Base-by-base conservation (phyloP, 2,888 invertebrate species). In the Drosophila trichaetosa region DNA sequence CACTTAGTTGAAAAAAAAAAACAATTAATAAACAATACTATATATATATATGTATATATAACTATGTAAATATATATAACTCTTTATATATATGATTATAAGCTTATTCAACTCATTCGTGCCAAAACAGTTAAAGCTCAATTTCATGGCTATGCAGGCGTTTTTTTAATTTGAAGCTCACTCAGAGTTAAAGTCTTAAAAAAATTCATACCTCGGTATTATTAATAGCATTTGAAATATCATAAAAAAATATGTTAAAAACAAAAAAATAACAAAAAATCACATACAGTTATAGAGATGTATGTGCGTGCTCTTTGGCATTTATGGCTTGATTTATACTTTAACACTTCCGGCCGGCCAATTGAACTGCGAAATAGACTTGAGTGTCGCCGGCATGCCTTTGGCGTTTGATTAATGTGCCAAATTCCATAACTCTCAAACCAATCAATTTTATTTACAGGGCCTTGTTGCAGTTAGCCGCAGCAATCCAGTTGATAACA, bases 391-490 rank as follows among this genome's bases (percentile, higher is more conserved):
- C 24, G 53, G 36, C 16, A 24, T 24, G 33, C 33, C 31, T 21
- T 27, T 33, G 21, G n/a, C 38, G 8, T 33, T 56, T 46, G 21
- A 46, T 63, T 75, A 33, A 54, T 70, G 53, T 69, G 65, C 51
- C 64, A 53, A 62, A 70, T 61, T 58, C 36, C 68, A 58, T 49
- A 49, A 21, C 29, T 34, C 18, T 24, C 49, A 46, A 4, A 16
- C 2, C 2, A 46, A 52, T 13, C 6, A 18, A 40, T n/a, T 21
- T 38, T 33, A 34, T 48, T 69, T 60, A 27, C 80, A 91, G 91
- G 85, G 87, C 62, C 74, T 84, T 71, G 67, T 91, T 83, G 89
- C 91, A 76, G 82, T 91, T 48, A 78, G 87, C 80, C 80, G 82
- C 76, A 80, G 83, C 75, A 82, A 73, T 62, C 92, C 91, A 54